Percentiles rank a stretch among this genome's conserved stretches.
Conservation (phyloP, 2,113 vertebrate genomes). For the Sterrhoptilus dennistouni region DNA sequence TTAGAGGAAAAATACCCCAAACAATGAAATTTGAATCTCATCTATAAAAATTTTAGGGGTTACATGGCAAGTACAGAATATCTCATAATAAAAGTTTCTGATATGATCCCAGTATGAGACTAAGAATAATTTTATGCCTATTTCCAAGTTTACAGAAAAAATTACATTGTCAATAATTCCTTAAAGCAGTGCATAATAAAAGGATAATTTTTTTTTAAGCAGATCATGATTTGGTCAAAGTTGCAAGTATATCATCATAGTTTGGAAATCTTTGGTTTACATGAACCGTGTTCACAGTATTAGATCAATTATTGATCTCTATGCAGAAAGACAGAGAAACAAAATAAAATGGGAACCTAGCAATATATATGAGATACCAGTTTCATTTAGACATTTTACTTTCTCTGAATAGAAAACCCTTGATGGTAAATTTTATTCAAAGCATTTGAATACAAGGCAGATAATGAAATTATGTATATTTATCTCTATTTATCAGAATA, state of each 20-base stretch:
- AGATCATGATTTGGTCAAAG: neutral
- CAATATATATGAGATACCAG: neutral
- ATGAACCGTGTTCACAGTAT: neutral
- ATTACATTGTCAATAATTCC: neutral
- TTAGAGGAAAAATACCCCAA: rapidly evolving
- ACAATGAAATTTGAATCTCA: neutral
- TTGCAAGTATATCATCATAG: neutral
- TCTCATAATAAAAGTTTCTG: neutral
- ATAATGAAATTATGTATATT: neutral
- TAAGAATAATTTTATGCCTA: neutral
- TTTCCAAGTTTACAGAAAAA: neutral
- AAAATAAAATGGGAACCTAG: neutral
- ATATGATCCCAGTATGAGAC: neutral
- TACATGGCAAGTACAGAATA: neutral
- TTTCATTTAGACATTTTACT: neutral
- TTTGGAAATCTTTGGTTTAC: neutral
- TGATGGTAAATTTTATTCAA: neutral
- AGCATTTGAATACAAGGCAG: neutral
- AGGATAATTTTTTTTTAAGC: neutral
- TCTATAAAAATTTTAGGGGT: neutral
- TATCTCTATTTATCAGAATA: neutral
- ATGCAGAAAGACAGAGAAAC: neutral
- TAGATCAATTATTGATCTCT: neutral
- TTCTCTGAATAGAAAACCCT: neutral
- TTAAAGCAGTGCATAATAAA: neutral